A percentile compares a stretch with the other conserved stretches of the same genome.
Evolutionary conservation across 2,888 invertebrate species (phyloP).

Genomic region (Selenia dentaria): DNA sequence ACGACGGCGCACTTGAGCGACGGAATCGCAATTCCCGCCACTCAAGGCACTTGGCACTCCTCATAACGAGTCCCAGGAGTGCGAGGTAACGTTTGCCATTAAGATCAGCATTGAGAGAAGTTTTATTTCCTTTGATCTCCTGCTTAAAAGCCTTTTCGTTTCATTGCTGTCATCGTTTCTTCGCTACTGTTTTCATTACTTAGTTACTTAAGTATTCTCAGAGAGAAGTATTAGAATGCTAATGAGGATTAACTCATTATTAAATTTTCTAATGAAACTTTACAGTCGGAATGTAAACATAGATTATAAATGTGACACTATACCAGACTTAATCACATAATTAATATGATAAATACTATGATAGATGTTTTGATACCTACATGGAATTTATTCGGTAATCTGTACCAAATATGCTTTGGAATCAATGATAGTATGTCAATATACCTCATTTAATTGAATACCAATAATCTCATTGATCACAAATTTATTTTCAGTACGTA

Average conservation of each 20-base stretch:
- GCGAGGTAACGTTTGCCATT: conserved; percentile 56
- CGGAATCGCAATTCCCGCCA: conserved; percentile 57
- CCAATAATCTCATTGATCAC: too few species aligned
- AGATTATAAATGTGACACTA: conserved; percentile 4
- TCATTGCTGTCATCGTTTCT: conserved; percentile 36
- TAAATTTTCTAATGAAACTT: conserved; percentile 16
- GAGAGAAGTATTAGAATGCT: conserved; percentile 27
- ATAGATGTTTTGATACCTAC: background rate
- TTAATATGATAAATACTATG: background rate
- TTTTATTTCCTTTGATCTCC: conserved; percentile 51
- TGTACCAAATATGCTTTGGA: background rate
- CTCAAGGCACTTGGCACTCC: conserved; percentile 63
- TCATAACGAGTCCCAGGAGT: conserved; percentile 56
- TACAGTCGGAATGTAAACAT: conserved; percentile 10
- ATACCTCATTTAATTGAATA: too few species aligned
- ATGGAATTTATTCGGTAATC: conserved; percentile 3
- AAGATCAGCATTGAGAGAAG: conserved; percentile 46
- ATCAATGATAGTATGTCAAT: too few species aligned
- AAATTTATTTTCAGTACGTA: too few species aligned
- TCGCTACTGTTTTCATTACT: conserved; percentile 25
- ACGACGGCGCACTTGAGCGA: conserved; percentile 45
- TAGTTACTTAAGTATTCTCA: conserved; percentile 17
- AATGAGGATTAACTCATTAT: conserved; percentile 23
- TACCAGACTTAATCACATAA: background rate
- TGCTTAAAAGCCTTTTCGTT: conserved; percentile 37